phyloP scores from a whole-genome alignment of 2,888 invertebrate genomes.

The Ectropis crepuscularia region DNA sequence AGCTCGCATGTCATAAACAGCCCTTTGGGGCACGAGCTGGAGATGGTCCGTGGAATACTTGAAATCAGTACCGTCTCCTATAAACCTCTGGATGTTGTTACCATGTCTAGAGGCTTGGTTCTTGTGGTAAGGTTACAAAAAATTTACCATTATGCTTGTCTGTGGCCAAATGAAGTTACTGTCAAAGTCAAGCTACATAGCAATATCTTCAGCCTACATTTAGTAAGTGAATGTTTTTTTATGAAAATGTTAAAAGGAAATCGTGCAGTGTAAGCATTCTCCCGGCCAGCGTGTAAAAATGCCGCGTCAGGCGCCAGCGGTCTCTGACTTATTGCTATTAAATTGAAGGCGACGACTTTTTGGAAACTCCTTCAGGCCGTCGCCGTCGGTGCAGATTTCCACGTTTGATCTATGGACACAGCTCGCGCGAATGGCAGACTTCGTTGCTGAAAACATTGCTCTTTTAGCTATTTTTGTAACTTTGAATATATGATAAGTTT shows the following conservation, averaged over 20 bases:
- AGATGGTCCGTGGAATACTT: too few species aligned
- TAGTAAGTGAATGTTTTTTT: neutral
- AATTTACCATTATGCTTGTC: too few species aligned
- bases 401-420: constrained; percentile 11
- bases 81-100: too few species aligned
- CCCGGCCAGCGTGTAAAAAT: constrained; percentile 52
- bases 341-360: constrained; percentile 62
- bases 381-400: constrained; percentile 12
- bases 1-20: too few species aligned
- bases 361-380: constrained; percentile 42
- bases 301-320: constrained; percentile 57
- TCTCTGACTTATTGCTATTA: constrained; percentile 68
- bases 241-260: neutral
- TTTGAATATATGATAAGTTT: too few species aligned
- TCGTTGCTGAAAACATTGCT: neutral
- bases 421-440: constrained; percentile 3
- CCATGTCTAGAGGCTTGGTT: too few species aligned
- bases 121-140: too few species aligned
- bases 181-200: too few species aligned
- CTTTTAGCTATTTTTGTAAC: neutral
- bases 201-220: too few species aligned
- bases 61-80: too few species aligned
- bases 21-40: too few species aligned
- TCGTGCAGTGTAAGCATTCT: constrained; percentile 49
- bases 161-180: too few species aligned